Evolutionary conservation across 1,140 invertebrate species (phyloP).

Genomic region (Drosophila arizonae): DNA sequence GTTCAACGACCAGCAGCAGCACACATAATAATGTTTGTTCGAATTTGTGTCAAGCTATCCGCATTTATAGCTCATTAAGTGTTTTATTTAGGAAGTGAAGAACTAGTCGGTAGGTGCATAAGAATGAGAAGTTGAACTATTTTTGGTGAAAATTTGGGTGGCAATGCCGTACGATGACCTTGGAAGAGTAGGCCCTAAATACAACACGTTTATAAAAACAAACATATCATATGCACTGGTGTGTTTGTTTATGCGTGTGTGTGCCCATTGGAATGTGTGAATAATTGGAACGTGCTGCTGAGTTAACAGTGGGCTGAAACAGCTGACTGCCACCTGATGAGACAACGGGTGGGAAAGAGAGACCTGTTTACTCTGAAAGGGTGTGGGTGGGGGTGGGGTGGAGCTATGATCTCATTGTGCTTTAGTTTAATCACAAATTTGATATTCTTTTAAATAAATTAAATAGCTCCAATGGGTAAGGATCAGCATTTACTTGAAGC

Average conservation of each 20-base stretch:
- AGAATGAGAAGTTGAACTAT: conserved; percentile 33
- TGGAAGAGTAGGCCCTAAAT: conserved; percentile 51
- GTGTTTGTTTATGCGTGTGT: conserved; percentile 8
- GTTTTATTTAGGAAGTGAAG: neutral
- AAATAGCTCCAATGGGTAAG: conserved; percentile 87
- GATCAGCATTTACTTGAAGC: conserved; percentile 98
- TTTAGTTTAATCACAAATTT: conserved; percentile 9
- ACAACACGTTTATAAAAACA: conserved; percentile 40
- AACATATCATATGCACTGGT: conserved; percentile 15
- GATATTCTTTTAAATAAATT: conserved; percentile 7
- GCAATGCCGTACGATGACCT: conserved; percentile 58
- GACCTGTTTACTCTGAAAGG: conserved; percentile 4
- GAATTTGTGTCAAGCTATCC: conserved; percentile 2
- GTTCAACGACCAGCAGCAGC: conserved; percentile 18
- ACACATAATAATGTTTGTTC: conserved; percentile 28
- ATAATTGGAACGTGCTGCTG: conserved; percentile 24
- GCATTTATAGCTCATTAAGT: conserved; percentile 2
- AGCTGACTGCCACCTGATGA: conserved; percentile 46
- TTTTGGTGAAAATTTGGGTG: conserved; percentile 32
- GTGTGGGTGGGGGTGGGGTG: conserved; percentile 11
- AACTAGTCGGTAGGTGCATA: conserved; percentile 21
- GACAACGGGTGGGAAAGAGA: neutral
- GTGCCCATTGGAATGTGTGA: conserved; percentile 26
- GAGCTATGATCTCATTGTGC: conserved; percentile 38
- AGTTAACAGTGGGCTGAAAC: conserved; percentile 24